Evolutionary conservation across 2,888 invertebrate species (phyloP), one percentile per base, ranked within the genome.

Genomic region (Brachycybe producta): DNA sequence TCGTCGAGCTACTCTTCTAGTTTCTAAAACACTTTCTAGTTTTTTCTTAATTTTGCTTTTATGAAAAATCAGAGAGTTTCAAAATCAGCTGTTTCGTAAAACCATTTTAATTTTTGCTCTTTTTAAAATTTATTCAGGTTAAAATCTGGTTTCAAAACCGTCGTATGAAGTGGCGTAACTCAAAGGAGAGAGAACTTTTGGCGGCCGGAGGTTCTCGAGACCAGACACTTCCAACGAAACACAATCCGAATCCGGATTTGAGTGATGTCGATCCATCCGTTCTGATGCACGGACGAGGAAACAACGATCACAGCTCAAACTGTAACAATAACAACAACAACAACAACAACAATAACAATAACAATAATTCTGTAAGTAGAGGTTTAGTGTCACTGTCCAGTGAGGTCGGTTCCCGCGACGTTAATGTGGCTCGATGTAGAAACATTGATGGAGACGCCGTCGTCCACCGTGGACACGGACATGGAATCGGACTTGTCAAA

Each of bases 131-230:
- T n/a, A n/a, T n/a, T n/a, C 70, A 84, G 84, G 84, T 84, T 52
- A 84, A 84, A 67, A 84, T 84, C 54, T 84, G 84, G 83, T 97
- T 97, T 70, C 95, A 97, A 75, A 97, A 97, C 67, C 80, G 95
- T 0, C 81, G 95, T 49, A 97, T 97, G 95, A 97, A 91, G 69
- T 95, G 95, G 95, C 77, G 97, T 49, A 97, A 97, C 70, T 91
- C 90, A 3, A 95, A 95, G 70, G 95, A 95, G 67, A 75, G 94
- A 28, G 94, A 95, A 68, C 75, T 94, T 0, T 72, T 95, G 23
- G 92, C 94, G 0, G 82, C 82, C 19, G 94, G 94, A 0, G 94
- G 94, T 2, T 87, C 90, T 5, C 76, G 94, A 26, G 94, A 94
- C 63, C 91, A 92, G 67, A 94, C 94, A 0, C 71, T 95, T 23